phyloP scores from a whole-genome alignment of 2,888 invertebrate genomes.

The Ectemnius lituratus region DNA sequence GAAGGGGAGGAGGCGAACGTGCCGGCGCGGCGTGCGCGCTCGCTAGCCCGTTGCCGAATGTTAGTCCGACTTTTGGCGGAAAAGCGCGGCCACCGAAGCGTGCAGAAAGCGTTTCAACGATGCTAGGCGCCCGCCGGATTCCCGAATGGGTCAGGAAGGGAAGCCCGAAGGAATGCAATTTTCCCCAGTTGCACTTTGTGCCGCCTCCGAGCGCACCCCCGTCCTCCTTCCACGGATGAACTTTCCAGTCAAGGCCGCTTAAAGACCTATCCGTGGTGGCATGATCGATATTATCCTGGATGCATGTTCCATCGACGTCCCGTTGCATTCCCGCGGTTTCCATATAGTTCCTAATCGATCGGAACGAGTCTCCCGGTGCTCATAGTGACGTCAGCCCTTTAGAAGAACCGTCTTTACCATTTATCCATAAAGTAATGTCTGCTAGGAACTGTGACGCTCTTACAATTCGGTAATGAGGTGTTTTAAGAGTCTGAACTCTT shows the following conservation, averaged over 20 bases:
- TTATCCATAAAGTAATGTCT: too few relatives aligned
- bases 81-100: slow-evolving; percentile 57
- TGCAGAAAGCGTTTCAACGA: slow-evolving; percentile 58
- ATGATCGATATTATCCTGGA: slow-evolving; percentile 46
- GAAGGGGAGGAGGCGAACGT: slow-evolving; percentile 14
- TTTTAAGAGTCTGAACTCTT: too few relatives aligned
- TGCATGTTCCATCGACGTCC: slow-evolving; percentile 11
- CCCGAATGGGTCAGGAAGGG: slow-evolving; percentile 53
- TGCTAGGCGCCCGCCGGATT: slow-evolving; percentile 57
- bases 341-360: neutral
- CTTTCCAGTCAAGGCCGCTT: slow-evolving; percentile 52
- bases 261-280: slow-evolving; percentile 16
- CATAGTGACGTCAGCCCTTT: neutral
- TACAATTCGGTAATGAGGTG: too few relatives aligned
- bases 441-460: too few relatives aligned
- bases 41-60: slow-evolving; percentile 28
- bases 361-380: too few relatives aligned
- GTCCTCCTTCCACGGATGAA: slow-evolving; percentile 50
- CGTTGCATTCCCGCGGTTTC: neutral
- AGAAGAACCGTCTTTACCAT: too few relatives aligned
- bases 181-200: slow-evolving; percentile 59
- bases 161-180: slow-evolving; percentile 65
- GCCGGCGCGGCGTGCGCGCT: neutral
- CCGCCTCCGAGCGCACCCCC: slow-evolving; percentile 10
- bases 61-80: slow-evolving; percentile 53